phyloP scores from a whole-genome alignment of 2,797 vertebrate genomes.

The Coregonus sp. region DNA sequence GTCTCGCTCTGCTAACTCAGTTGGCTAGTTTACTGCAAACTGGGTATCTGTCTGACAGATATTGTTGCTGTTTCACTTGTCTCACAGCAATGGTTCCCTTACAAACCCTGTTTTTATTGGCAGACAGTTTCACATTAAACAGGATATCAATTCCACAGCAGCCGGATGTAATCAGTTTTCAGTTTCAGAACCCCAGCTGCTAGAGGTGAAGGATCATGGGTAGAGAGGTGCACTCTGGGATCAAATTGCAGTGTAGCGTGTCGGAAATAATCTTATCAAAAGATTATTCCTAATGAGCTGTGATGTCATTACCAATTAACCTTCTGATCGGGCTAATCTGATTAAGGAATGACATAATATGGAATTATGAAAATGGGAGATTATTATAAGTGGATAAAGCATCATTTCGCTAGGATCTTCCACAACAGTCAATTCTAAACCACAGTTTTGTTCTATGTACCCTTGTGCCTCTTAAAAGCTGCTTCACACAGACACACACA shows the following conservation, averaged over 20 bases:
- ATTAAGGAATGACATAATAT: slow-evolving; percentile 37
- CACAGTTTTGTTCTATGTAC: background rate
- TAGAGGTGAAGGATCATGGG: background rate
- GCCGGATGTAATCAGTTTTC: slow-evolving; percentile 6
- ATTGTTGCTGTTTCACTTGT: background rate
- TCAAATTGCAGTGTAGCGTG: slow-evolving; percentile 40
- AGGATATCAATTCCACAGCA: background rate
- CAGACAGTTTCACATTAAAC: background rate
- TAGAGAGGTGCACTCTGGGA: slow-evolving; percentile 6
- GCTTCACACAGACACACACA: background rate
- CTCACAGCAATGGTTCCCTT: background rate
- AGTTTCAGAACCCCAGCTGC: slow-evolving; percentile 39
- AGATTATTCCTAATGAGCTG: slow-evolving; percentile 20
- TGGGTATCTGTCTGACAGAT: background rate
- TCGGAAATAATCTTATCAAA: slow-evolving; percentile 32
- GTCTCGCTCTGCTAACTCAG: too few relatives aligned
- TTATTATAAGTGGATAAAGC: background rate
- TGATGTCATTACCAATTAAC: slow-evolving; percentile 50
- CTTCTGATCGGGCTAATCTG: slow-evolving; percentile 39
- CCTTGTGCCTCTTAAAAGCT: background rate
- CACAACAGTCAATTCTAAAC: background rate
- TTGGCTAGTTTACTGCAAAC: too few relatives aligned
- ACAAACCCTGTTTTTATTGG: background rate
- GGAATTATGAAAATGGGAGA: slow-evolving; percentile 22
- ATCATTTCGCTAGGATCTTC: background rate